Evolutionary conservation across 2,797 vertebrate genomes (phyloP), one percentile per base, ranked within the genome.

Genomic region (Columba guinea): DNA sequence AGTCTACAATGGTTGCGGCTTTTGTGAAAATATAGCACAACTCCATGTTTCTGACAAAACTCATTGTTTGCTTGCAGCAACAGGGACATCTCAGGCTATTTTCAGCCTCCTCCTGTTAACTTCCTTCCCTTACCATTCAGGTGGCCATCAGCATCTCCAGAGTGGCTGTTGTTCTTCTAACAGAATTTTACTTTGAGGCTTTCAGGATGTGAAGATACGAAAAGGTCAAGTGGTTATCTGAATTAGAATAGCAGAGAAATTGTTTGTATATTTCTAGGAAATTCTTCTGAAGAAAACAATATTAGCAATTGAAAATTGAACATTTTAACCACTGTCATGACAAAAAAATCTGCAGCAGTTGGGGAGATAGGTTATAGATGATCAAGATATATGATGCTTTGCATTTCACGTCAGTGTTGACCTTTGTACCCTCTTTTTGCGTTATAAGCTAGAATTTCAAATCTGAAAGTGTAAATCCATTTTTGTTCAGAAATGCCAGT

Each of bases 21-120:
- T 73, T 91, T 82, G 69, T 68, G 70, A 82, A 94, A 86, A 94
- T 77, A 52, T 18, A 77, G 35, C 22, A 15, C 32, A 68, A 17
- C 16, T 75, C 65, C 20, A 7, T 70, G 64, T 84, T 96, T 93
- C 92, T 95, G 90, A 93, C 81, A 91, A 89, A 96, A 39, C 53
- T 51, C 34, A 8, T 78, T 62, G 79, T 87, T 78, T 84, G 23
- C 80, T 78, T 70, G 58, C 34, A 82, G 76, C 52, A 93, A 26
- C 56, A 37, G 67, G 67, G 56, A 87, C 26, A 4, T 56, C 67
- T 86, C 59, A 30, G 56, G 63, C 86, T 87, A 76, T 87, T 96
- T 94, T 84, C 77, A 91, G 67, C 39, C 63, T 91, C 34, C 20
- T 90, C 58, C 77, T 83, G 19, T 26, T 87, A 10, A 30, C 30